Conservation (phyloP, 2,797 vertebrate genomes). For the Lutjanus argentimaculatus region DNA sequence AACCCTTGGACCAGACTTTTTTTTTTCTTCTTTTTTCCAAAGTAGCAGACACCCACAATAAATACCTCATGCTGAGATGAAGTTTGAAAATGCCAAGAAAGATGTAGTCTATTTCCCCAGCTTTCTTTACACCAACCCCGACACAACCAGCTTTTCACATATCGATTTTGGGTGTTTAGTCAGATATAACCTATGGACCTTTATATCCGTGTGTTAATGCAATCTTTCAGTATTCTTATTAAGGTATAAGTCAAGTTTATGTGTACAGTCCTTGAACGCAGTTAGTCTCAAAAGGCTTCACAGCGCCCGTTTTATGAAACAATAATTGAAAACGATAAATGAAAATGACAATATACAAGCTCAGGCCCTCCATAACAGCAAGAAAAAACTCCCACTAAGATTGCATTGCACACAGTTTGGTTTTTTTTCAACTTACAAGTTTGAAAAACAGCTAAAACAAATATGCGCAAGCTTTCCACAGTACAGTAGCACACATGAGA, state of each 20-base stretch:
- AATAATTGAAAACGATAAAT: constrained; percentile 54
- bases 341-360: constrained; percentile 34
- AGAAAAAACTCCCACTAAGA: constrained; percentile 7
- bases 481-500: neutral
- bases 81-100: constrained; percentile 21
- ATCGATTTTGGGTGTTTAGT: constrained; percentile 19
- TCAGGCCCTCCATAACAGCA: neutral
- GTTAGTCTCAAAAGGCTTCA: constrained; percentile 32
- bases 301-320: constrained; percentile 37
- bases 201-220: constrained; percentile 32
- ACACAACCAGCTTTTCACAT: neutral
- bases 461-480: neutral
- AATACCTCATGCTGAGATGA: neutral
- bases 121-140: constrained; percentile 6
- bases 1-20: constrained; percentile 2
- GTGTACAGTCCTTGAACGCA: constrained; percentile 16
- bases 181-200: constrained; percentile 6
- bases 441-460: neutral
- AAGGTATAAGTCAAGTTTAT: constrained; percentile 56
- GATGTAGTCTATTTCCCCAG: constrained; percentile 17
- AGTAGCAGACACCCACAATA: neutral
- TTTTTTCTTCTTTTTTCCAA: neutral
- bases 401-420: neutral
- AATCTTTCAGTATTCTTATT: constrained; percentile 34
- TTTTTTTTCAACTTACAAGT: neutral